phyloP scores from a whole-genome alignment of 2,888 invertebrate species.

The Notodonta dromedarius region DNA sequence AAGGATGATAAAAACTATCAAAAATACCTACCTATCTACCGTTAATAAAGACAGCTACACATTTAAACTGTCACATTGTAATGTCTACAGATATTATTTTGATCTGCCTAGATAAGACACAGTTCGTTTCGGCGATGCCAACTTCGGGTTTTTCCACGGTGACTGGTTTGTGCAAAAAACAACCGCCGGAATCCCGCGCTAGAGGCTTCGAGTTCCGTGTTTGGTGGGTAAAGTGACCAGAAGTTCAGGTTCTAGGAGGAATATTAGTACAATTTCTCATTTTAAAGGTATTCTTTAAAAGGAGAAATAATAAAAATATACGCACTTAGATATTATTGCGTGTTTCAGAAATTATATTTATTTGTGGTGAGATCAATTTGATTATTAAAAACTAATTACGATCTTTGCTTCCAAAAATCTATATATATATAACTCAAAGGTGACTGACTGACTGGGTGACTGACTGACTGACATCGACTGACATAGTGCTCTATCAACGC shows the following conservation, averaged over 20 bases:
- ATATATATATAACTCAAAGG: too few relatives aligned
- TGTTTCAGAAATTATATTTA: too few relatives aligned
- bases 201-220: constrained; percentile 51
- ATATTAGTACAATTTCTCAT: not conserved
- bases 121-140: not conserved
- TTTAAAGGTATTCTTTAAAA: not conserved
- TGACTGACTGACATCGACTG: too few relatives aligned
- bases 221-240: constrained; percentile 9
- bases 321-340: too few relatives aligned
- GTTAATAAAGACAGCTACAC: not conserved
- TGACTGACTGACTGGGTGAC: too few relatives aligned
- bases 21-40: not conserved
- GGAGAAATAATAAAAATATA: not conserved
- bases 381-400: too few relatives aligned
- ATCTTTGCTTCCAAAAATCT: too few relatives aligned
- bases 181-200: constrained; percentile 52
- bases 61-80: not conserved
- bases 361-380: too few relatives aligned
- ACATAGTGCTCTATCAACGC: too few relatives aligned
- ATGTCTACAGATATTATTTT: not conserved
- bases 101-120: not conserved
- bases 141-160: constrained; percentile 55
- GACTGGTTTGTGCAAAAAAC: constrained; percentile 61
- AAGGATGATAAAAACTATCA: too few relatives aligned
- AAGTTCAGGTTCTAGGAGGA: not conserved